Conservation (phyloP, 2,797 vertebrate genomes). For the Molothrus aeneus region DNA sequence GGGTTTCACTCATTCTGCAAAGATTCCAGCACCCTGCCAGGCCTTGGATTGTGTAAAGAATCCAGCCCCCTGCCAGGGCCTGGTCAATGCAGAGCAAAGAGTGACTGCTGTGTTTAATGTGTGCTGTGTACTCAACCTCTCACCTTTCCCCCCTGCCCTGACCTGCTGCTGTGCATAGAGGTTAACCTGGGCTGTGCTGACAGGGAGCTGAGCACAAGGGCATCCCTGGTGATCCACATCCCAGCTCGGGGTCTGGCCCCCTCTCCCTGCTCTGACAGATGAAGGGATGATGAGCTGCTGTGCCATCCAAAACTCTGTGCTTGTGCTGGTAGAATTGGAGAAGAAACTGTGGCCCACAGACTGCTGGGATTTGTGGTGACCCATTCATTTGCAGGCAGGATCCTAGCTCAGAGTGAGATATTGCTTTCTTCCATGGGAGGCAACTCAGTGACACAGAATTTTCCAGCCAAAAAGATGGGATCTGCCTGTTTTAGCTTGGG, state of each 20-base stretch:
- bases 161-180: background rate
- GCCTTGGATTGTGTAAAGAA: background rate
- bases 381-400: background rate
- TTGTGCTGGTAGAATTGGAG: background rate
- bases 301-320: background rate
- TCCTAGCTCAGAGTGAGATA: background rate
- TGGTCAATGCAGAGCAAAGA: background rate
- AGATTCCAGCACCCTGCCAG: background rate
- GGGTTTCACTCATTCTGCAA: background rate
- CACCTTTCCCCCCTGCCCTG: background rate
- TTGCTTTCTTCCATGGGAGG: background rate
- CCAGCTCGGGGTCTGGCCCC: background rate
- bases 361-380: background rate
- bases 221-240: too few relatives aligned
- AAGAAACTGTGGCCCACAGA: fast-evolving
- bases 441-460: background rate
- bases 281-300: background rate
- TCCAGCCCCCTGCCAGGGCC: background rate
- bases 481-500: background rate
- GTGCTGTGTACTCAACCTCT: background rate
- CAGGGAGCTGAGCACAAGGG: background rate
- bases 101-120: background rate
- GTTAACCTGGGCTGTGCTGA: background rate
- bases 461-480: background rate
- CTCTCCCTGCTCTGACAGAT: background rate